These are phyloP conservation scores for Microcebus murinus DNA, from an alignment of 2,113 vertebrate species.

Conservation along the genomic window DNA sequence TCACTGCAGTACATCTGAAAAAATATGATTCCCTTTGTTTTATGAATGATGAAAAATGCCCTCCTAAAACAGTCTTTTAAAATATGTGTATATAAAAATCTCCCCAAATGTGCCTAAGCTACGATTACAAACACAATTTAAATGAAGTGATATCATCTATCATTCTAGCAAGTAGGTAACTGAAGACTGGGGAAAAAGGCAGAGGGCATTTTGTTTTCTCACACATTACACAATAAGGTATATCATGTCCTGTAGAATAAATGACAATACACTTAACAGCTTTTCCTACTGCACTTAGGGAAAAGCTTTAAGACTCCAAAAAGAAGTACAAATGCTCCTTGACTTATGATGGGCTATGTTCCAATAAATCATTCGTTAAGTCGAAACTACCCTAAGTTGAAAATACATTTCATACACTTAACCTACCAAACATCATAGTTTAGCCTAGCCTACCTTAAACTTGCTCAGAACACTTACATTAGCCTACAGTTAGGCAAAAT, in stretches of 20 bases:
- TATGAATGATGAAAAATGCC: background rate
- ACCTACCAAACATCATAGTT: background rate
- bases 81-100: background rate
- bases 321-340: background rate
- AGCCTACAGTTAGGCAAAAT: background rate
- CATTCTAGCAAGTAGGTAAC: background rate
- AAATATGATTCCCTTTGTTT: background rate
- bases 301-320: constrained; percentile 22
- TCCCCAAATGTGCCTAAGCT: background rate
- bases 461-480: background rate
- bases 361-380: background rate
- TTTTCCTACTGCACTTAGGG: background rate
- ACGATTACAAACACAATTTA: constrained; percentile 30
- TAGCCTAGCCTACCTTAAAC: background rate
- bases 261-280: background rate
- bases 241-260: constrained; percentile 30
- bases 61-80: background rate
- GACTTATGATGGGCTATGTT: background rate
- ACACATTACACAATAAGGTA: background rate
- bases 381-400: background rate
- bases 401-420: background rate
- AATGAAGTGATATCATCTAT: background rate
- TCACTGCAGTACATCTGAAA: background rate
- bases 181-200: background rate
- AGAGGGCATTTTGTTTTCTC: background rate